Evolutionary conservation across 92 coral and sea anemone genomes (phyloP), one percentile per base, ranked within the genome.

Genomic region (Umimayanthus chanpuru): DNA sequence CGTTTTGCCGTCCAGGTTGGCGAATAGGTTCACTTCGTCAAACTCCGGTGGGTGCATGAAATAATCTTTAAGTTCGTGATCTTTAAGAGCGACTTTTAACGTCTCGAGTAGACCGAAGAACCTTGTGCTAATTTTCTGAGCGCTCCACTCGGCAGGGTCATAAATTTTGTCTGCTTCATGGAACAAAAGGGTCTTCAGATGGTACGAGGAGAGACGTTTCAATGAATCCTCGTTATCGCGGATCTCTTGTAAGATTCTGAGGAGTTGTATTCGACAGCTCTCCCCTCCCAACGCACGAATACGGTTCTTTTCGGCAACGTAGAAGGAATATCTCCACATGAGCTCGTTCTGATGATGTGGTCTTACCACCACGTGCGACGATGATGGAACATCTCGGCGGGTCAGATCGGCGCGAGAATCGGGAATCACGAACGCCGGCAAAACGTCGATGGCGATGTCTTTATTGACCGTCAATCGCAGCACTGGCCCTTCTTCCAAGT

Each of bases 31-130:
- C 73, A 95, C 97, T 18, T 94, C 90, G 71, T 95, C 93, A 61
- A 96, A 95, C 78, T 97, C 99, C 6, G 99, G 99, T 25, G 99
- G 98, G 66, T 94, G 99, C 99, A 97, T 97, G 89, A 95, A 97
- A 38, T 97, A 97, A 88, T 97, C 98, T 11, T 92, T 89, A 29
- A 97, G 72, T 88, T 89, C 93, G 16, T 98, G 96, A 28, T 93
- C 94, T 64, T 95, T 92, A 15, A 97, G 89, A 70, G 93, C 93
- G 28, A 80, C 80, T 44, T 92, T 89, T 73, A 95, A 82, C 49
- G 95, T 87, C 68, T 94, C 89, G 30, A 97, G 89, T 76, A 97
- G 90, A 20, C 95, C 98, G 56, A 90, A 81, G 80, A 97, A 97
- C 20, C 98, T 92, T 26, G 92, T 85, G n/a, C 98, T 81, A 39